Conservation (phyloP, 2,888 invertebrate genomes). For the Rhimphoctona megacephalus region DNA sequence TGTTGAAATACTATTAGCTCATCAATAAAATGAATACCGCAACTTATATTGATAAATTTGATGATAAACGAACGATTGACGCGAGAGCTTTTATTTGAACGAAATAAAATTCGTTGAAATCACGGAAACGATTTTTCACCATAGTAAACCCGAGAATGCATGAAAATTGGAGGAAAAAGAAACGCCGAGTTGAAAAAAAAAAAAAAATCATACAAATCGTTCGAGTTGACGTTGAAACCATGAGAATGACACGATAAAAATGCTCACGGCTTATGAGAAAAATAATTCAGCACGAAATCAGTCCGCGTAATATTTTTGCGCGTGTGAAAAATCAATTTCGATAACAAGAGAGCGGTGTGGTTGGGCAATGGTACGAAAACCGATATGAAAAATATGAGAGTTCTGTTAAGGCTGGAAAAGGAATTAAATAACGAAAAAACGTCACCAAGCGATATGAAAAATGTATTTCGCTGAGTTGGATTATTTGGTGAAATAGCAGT, state of each 20-base stretch:
- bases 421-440: conserved; percentile 12
- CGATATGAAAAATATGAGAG: conserved; percentile 23
- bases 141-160: background rate
- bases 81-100: background rate
- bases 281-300: conserved; percentile 31
- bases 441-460: conserved; percentile 30
- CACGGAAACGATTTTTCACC: background rate
- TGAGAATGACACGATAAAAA: conserved; percentile 24
- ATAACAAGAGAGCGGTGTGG: conserved; percentile 7
- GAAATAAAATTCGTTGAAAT: conserved; percentile 1
- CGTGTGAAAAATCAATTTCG: conserved; percentile 26
- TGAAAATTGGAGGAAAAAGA: background rate
- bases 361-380: conserved; percentile 6
- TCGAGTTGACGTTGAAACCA: conserved; percentile 2
- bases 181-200: background rate
- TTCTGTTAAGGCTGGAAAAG: conserved; percentile 16
- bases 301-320: conserved; percentile 7
- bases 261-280: background rate
- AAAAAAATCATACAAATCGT: background rate
- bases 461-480: conserved; percentile 23
- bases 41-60: background rate
- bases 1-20: background rate
- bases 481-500: conserved; percentile 36
- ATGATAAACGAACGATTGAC: background rate
- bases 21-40: background rate